These are phyloP conservation scores for Abramis brama DNA, from an alignment of 2,113 vertebrate genomes.

Conservation along the genomic window DNA sequence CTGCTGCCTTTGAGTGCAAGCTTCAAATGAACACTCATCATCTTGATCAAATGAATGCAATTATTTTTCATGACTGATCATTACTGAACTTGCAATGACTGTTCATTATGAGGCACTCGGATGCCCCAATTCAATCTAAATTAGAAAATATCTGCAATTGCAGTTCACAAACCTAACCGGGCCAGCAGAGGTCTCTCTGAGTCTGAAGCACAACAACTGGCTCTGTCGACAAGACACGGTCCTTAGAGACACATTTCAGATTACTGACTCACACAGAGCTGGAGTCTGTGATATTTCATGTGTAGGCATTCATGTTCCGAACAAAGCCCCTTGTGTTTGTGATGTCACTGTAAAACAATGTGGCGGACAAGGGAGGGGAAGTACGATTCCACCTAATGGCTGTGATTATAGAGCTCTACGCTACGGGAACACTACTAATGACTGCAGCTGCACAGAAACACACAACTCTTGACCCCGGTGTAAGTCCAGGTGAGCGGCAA, in stretches of 20 bases:
- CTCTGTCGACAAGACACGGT: not conserved
- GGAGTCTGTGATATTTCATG: conserved; percentile 27
- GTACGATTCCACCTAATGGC: not conserved
- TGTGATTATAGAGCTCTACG: not conserved
- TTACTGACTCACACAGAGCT: conserved; percentile 24
- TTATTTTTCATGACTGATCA: conserved; percentile 31
- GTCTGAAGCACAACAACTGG: conserved; percentile 4
- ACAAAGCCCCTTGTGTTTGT: conserved; percentile 40
- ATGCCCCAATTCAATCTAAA: conserved; percentile 14
- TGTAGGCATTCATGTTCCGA: conserved; percentile 35
- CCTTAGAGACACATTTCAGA: conserved; percentile 29
- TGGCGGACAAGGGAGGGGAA: conserved; percentile 5
- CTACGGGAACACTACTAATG: not conserved
- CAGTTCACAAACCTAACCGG: conserved; percentile 9
- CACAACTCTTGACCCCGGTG: not conserved
- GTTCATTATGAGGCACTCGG: conserved; percentile 11
- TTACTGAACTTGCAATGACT: conserved; percentile 19
- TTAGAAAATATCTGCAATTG: not conserved
- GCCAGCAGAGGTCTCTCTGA: conserved; percentile 44
- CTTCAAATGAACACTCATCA: conserved; percentile 14
- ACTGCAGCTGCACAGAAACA: conserved; percentile 10
- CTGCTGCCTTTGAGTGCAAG: not conserved
- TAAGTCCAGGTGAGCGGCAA: not conserved
- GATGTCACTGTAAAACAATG: conserved; percentile 35
- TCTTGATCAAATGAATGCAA: conserved; percentile 15